These are phyloP conservation scores for Drosophila pullipes DNA, from an alignment of 2,888 invertebrate species.

Conservation along the genomic window DNA sequence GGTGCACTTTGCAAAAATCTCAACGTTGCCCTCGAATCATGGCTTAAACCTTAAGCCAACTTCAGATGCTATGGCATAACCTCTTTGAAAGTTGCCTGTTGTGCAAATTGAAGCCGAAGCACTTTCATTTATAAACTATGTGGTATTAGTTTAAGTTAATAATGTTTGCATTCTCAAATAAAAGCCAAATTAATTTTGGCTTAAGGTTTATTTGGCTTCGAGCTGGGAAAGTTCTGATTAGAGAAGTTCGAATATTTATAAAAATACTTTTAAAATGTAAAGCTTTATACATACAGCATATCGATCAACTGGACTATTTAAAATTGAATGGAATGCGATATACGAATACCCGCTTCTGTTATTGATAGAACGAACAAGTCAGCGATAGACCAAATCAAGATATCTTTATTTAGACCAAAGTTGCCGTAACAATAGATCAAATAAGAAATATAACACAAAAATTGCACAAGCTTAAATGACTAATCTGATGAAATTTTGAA, in stretches of 20 bases:
- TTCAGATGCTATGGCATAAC: conserved; percentile 20
- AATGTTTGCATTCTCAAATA: background rate
- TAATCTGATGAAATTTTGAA: too few species aligned
- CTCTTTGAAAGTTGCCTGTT: conserved; percentile 19
- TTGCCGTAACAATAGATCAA: background rate
- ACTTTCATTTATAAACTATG: background rate
- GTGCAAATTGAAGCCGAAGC: conserved; percentile 15
- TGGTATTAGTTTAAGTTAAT: background rate
- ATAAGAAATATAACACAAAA: background rate
- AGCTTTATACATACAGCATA: background rate
- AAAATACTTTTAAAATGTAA: background rate
- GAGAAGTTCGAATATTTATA: background rate
- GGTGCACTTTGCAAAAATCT: conserved; percentile 63
- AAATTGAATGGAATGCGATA: background rate
- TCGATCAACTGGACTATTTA: background rate
- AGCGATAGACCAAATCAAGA: too few species aligned
- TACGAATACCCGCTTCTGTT: background rate
- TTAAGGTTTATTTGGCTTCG: background rate
- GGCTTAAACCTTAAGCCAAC: conserved; percentile 51
- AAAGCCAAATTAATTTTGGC: background rate
- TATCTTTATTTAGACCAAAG: background rate
- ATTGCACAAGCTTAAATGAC: background rate
- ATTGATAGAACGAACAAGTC: background rate
- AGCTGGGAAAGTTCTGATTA: background rate
- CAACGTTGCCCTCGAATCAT: conserved; percentile 54